phyloP scores from a whole-genome alignment of 2,888 invertebrate genomes.

The Acrobasis suavella region DNA sequence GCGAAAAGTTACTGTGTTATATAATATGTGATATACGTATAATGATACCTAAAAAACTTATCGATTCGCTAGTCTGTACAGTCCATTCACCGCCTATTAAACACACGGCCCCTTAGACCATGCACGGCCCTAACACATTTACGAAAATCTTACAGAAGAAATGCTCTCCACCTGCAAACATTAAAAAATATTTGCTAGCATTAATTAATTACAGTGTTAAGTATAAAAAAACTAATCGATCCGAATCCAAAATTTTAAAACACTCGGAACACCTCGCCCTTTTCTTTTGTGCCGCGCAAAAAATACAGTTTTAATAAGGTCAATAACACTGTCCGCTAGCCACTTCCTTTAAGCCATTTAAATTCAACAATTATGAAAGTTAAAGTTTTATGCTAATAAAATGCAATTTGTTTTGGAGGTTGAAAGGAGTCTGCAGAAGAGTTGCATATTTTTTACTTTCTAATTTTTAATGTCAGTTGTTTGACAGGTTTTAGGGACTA shows the following conservation, averaged over 20 bases:
- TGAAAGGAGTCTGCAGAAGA: conserved; percentile 71
- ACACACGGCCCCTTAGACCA: no score
- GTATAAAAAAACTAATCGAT: neutral
- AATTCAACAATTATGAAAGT: conserved; percentile 73
- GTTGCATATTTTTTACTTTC: conserved; percentile 74
- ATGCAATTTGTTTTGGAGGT: conserved; percentile 78
- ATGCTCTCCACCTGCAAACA: no score
- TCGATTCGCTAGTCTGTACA: no score
- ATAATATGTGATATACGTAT: no score
- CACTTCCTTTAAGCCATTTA: conserved; percentile 59
- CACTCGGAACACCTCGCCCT: conserved; percentile 13
- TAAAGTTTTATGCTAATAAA: conserved; percentile 74
- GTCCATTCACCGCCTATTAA: no score
- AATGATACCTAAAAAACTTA: no score
- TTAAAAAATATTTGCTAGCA: no score
- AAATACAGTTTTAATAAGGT: conserved; percentile 51
- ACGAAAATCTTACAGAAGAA: no score
- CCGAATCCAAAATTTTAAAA: neutral
- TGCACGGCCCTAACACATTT: no score
- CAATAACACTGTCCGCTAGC: conserved; percentile 51
- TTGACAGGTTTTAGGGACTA: conserved; percentile 75
- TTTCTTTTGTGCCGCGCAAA: conserved; percentile 26
- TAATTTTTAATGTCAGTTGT: conserved; percentile 72
- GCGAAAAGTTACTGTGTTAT: no score
- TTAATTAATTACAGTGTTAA: neutral